Conservation (phyloP, 1,140 invertebrate genomes). For the Ostrea edulis region DNA sequence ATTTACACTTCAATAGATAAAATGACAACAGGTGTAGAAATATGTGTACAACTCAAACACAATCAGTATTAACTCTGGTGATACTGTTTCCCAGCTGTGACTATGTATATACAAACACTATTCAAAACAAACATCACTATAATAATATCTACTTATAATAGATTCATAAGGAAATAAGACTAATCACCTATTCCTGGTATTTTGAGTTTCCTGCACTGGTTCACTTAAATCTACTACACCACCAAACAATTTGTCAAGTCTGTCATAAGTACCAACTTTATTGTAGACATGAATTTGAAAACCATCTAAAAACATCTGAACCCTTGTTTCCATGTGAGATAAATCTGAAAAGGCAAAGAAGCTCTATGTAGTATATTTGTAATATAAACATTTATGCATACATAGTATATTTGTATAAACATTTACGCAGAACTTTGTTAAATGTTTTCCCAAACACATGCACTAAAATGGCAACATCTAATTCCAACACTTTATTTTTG, state of each 20-base stretch:
- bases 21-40: too few relatives aligned
- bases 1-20: too few relatives aligned
- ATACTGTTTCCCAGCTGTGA: too few relatives aligned
- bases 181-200: slow-evolving; percentile 38
- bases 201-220: slow-evolving; percentile 75
- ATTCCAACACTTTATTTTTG: too few relatives aligned
- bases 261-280: slow-evolving; percentile 91
- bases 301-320: slow-evolving; percentile 96
- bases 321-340: slow-evolving; percentile 95
- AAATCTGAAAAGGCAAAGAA: slow-evolving; percentile 86
- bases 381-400: too few relatives aligned
- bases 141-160: too few relatives aligned
- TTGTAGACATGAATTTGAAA: slow-evolving; percentile 98
- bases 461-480: not conserved
- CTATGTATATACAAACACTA: too few relatives aligned
- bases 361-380: not conserved
- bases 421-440: not conserved
- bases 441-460: not conserved
- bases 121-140: too few relatives aligned
- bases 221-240: slow-evolving; percentile 68
- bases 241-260: slow-evolving; percentile 92
- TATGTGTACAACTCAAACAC: too few relatives aligned
- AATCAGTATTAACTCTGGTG: too few relatives aligned
- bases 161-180: not conserved
- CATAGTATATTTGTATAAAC: not conserved